A percentile compares a stretch with the other conserved stretches of the same genome.
These are phyloP conservation scores for Ginglymostoma cirratum DNA, from an alignment of 2,113 vertebrate species.

Conservation along the genomic window DNA sequence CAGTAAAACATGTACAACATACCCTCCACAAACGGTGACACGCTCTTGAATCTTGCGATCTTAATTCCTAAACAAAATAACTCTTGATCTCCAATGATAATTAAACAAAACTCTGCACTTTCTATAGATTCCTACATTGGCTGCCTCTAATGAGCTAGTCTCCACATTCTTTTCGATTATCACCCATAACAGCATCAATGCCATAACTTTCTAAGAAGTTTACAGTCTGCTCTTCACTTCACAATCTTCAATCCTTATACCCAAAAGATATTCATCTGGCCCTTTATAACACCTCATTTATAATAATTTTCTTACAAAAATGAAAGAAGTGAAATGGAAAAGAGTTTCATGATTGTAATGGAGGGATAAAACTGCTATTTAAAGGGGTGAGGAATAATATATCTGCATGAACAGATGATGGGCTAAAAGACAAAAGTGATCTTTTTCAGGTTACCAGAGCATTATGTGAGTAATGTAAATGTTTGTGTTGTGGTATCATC, in stretches of 20 bases:
- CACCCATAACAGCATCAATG: not conserved
- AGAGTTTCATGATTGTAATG: not conserved
- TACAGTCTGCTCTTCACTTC: not conserved
- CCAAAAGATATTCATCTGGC: not conserved
- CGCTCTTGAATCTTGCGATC: not conserved
- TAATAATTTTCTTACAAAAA: not conserved
- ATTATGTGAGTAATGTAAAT: too few relatives aligned
- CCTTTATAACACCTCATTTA: not conserved
- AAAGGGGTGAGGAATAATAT: not conserved
- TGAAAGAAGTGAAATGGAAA: not conserved
- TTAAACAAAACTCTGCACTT: not conserved
- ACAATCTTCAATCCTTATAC: not conserved
- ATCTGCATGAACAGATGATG: not conserved
- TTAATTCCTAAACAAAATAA: not conserved
- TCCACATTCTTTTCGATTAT: not conserved
- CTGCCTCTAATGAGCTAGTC: not conserved
- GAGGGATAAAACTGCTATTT: not conserved
- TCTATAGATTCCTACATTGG: not conserved
- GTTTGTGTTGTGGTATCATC: too few relatives aligned
- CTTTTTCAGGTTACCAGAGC: too few relatives aligned
- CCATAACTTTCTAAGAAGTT: not conserved
- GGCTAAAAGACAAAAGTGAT: not conserved
- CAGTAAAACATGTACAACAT: not conserved
- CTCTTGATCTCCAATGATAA: not conserved
- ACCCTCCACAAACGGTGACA: not conserved